Conservation (phyloP, 2,113 vertebrate genomes). For the Lutjanus erythropterus region DNA sequence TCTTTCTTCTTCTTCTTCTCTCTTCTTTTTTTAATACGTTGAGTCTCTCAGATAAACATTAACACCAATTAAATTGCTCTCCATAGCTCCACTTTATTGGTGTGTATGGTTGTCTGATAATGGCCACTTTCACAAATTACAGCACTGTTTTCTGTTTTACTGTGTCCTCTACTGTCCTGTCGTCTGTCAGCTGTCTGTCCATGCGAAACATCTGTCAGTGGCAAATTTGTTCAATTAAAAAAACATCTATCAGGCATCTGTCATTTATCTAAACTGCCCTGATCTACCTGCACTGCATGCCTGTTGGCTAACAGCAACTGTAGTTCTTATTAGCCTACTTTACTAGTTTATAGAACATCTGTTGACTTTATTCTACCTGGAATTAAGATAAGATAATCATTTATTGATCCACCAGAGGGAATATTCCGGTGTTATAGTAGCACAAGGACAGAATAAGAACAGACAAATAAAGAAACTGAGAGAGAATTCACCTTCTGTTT, state of each 20-base stretch:
- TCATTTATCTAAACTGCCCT: background rate
- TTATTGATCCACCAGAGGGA: too few relatives aligned
- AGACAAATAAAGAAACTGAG: too few relatives aligned
- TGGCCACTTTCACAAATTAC: background rate
- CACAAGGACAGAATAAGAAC: too few relatives aligned
- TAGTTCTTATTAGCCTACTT: background rate
- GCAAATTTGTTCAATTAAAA: background rate
- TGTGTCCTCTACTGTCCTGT: background rate
- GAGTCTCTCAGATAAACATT: background rate
- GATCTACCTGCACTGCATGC: background rate
- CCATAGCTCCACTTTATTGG: background rate
- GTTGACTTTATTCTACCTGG: background rate
- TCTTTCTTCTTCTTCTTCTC: background rate
- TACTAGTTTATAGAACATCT: background rate
- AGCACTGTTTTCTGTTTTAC: background rate
- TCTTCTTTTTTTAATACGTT: background rate
- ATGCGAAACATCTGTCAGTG: slow-evolving; percentile 30
- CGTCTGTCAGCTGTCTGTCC: slow-evolving; percentile 41
- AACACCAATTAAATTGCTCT: background rate
- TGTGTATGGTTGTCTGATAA: background rate
- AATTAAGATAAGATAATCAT: too few relatives aligned
- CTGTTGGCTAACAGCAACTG: background rate
- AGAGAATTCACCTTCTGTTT: too few relatives aligned
- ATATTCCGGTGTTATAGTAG: too few relatives aligned
- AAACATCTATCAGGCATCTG: background rate